phyloP scores from a whole-genome alignment of 37 sponge, comb jelly and placozoan genomes.

The Lycopodina hypogea region DNA sequence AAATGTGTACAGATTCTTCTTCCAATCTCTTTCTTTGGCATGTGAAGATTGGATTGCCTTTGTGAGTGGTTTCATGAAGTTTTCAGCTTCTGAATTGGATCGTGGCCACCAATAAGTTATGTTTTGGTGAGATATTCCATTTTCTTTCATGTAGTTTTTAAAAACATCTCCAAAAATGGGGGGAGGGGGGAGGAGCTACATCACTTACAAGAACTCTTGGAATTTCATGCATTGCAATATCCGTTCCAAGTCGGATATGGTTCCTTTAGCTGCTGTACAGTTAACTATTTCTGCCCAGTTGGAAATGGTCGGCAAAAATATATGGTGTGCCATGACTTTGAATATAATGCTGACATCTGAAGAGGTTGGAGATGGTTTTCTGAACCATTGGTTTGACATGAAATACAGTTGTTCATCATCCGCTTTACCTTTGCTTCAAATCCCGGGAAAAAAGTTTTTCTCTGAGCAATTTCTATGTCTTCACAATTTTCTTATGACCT shows the following conservation, averaged over 20 bases:
- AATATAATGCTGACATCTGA: slow-evolving; percentile 39
- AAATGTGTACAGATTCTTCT: too few species aligned
- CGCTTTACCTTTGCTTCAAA: too few species aligned
- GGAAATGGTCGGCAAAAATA: slow-evolving; percentile 53
- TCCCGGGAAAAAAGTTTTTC: too few species aligned
- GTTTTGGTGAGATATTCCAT: too few species aligned
- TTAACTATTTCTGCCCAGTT: slow-evolving; percentile 36
- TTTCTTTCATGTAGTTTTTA: slow-evolving; percentile 22
- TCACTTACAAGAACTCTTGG: too few species aligned
- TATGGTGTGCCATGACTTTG: slow-evolving; percentile 43
- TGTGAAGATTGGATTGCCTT: slow-evolving; percentile 31
- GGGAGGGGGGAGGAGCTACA: too few species aligned
- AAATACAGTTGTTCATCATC: too few species aligned
- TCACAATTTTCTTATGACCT: too few species aligned
- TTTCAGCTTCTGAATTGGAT: slow-evolving; percentile 32
- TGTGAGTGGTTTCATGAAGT: too few species aligned
- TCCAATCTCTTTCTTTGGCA: slow-evolving; percentile 41
- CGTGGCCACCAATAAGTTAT: slow-evolving; percentile 32
- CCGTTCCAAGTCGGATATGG: slow-evolving; percentile 26
- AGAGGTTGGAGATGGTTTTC: too few species aligned
- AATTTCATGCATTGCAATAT: slow-evolving; percentile 39
- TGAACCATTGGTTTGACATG: too few species aligned
- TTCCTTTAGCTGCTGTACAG: slow-evolving; percentile 19
- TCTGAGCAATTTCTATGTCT: too few species aligned
- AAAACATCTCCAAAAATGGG: slow-evolving; percentile 33